Conservation (phyloP, 2,888 invertebrate species). For the Tachina grossa region DNA sequence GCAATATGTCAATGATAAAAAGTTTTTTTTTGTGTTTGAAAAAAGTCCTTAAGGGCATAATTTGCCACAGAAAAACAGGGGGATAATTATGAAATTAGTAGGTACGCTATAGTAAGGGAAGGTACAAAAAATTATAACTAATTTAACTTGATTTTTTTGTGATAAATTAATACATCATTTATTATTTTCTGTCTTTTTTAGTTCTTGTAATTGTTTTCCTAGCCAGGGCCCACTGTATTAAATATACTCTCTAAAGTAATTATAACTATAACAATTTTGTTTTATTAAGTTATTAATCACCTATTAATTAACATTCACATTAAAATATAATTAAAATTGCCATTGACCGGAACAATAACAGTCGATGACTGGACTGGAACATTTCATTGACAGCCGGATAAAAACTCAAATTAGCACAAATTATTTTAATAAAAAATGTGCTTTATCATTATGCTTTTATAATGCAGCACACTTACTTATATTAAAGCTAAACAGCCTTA, state of each 20-base stretch:
- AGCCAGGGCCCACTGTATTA: too few relatives aligned
- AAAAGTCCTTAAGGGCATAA: constrained; percentile 36
- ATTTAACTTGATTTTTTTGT: background rate
- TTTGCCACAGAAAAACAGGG: constrained; percentile 9
- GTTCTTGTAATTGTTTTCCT: too few relatives aligned
- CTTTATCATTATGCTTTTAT: background rate
- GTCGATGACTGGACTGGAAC: too few relatives aligned
- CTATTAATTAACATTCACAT: constrained; percentile 38
- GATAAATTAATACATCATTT: background rate
- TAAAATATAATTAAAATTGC: constrained; percentile 4
- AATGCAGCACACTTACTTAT: background rate
- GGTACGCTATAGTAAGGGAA: background rate
- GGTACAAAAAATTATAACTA: too few relatives aligned
- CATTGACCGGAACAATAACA: constrained; percentile 26
- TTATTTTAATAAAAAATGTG: background rate
- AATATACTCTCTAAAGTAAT: too few relatives aligned
- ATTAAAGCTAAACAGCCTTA: constrained; percentile 13
- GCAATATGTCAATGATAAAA: constrained; percentile 59
- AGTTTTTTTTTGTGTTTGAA: constrained; percentile 1
- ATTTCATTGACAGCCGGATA: background rate
- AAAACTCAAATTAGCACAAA: background rate
- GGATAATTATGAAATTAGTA: background rate
- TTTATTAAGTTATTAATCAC: constrained; percentile 32
- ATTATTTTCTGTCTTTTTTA: background rate
- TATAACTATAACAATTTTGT: background rate